A percentile compares a stretch with the other conserved stretches of the same genome.
Evolutionary conservation across 1,140 invertebrate species (phyloP).

Genomic region (Hestina assimilis): DNA sequence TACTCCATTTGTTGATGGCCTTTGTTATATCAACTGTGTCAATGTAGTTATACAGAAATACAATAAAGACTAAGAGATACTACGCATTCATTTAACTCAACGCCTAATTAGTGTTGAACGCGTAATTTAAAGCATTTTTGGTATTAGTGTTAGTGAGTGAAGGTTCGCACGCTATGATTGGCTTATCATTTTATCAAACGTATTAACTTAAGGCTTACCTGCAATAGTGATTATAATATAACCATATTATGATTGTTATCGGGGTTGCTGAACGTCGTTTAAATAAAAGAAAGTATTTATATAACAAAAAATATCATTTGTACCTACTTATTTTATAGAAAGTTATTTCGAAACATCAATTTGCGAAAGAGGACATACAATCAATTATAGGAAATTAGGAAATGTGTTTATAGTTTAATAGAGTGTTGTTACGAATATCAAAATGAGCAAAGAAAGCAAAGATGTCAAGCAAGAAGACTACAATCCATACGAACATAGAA

Average conservation of each 20-base stretch:
- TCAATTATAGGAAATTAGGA: too few relatives aligned
- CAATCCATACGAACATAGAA: constrained; percentile 83
- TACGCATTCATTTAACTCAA: too few relatives aligned
- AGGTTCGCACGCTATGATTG: constrained; percentile 24
- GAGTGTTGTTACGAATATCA: not conserved
- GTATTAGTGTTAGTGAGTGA: constrained; percentile 10
- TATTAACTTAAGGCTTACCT: constrained; percentile 32
- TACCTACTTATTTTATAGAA: not conserved
- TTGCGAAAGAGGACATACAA: too few relatives aligned
- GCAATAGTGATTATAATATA: constrained; percentile 15
- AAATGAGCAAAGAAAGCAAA: not conserved
- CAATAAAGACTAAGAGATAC: too few relatives aligned
- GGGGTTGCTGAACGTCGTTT: not conserved
- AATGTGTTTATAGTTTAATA: not conserved
- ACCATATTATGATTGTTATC: constrained; percentile 11
- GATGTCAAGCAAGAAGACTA: constrained; percentile 75
- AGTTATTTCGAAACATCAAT: too few relatives aligned
- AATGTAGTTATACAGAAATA: too few relatives aligned
- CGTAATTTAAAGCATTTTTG: too few relatives aligned
- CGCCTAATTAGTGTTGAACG: too few relatives aligned
- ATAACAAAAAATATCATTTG: not conserved
- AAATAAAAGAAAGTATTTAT: constrained; percentile 14
- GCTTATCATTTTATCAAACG: constrained; percentile 37
- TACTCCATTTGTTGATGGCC: too few relatives aligned
- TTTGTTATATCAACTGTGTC: too few relatives aligned